A percentile compares a stretch with the other conserved stretches of the same genome.
Evolutionary conservation across 1,140 invertebrate species (phyloP).

Genomic region (Pseudomyrmex cubaensis): DNA sequence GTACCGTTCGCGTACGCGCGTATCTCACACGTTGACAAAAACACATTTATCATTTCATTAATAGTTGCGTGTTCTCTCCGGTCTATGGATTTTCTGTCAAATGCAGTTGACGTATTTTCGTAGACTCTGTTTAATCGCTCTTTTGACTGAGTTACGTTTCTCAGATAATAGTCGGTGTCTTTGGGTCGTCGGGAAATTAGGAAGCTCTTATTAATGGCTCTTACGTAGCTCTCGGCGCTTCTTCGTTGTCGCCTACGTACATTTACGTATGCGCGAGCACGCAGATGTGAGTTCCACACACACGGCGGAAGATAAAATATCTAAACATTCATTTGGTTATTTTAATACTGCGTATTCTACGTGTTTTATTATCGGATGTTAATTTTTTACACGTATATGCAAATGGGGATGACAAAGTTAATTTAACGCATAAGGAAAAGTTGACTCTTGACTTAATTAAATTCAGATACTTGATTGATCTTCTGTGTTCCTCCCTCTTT

Average conservation of each 20-base stretch:
- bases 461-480: constrained; percentile 8
- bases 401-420: neutral
- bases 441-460: constrained; percentile 10
- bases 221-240: neutral
- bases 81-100: constrained; percentile 75
- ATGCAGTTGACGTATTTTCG: constrained; percentile 73
- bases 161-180: constrained; percentile 66
- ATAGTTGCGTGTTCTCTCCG: constrained; percentile 65
- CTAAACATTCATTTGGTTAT: neutral
- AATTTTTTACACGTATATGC: neutral
- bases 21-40: constrained; percentile 56
- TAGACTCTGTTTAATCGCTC: constrained; percentile 69
- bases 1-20: neutral
- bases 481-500: neutral
- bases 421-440: neutral
- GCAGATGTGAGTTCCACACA: neutral
- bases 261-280: constrained; percentile 12
- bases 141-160: constrained; percentile 72
- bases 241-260: neutral
- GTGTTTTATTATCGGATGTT: neutral
- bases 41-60: constrained; percentile 76
- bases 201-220: constrained; percentile 69
- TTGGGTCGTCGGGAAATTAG: constrained; percentile 70
- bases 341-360: neutral
- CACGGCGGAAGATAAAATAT: constrained; percentile 17